Percentiles rank a stretch among this genome's conserved stretches.
Evolutionary conservation across 1,140 invertebrate species (phyloP).

Genomic region (Gonatopus flavifemur): DNA sequence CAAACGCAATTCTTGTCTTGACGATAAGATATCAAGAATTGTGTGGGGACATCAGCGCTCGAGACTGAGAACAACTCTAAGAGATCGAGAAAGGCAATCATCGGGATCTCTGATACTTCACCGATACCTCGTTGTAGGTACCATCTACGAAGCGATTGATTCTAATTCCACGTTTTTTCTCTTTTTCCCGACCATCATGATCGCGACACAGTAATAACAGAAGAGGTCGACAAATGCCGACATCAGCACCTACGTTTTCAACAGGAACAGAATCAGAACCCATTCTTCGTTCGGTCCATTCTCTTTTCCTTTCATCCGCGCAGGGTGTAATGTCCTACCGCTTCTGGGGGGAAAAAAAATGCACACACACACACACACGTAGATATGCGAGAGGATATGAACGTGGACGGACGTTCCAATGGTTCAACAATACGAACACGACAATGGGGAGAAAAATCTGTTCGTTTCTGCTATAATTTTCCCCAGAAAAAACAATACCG

Average conservation of each 20-base stretch:
- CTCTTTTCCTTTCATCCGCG: conserved; percentile 26
- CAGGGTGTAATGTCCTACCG: conserved; percentile 24
- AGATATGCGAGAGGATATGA: background rate
- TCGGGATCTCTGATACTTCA: too few relatives aligned
- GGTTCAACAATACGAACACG: conserved; percentile 23
- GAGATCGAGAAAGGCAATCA: too few relatives aligned
- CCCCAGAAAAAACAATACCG: conserved; percentile 1
- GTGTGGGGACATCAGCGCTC: conserved; percentile 61
- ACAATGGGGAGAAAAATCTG: conserved; percentile 24
- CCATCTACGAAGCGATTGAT: too few relatives aligned
- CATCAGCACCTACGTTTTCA: conserved; percentile 39
- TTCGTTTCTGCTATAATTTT: conserved; percentile 22
- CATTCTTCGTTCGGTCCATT: conserved; percentile 33
- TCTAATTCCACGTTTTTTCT: too few relatives aligned
- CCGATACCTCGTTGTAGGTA: too few relatives aligned
- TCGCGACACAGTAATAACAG: conserved; percentile 5
- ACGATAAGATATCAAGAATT: conserved; percentile 56
- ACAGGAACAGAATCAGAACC: conserved; percentile 37
- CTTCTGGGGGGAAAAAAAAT: conserved; percentile 18
- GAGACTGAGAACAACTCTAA: conserved; percentile 44
- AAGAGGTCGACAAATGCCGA: conserved; percentile 30
- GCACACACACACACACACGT: conserved; percentile 1
- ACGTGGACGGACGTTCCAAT: conserved; percentile 15
- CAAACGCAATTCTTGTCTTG: conserved; percentile 60
- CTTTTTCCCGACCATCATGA: too few relatives aligned